Evolutionary conservation across 2,888 invertebrate genomes (phyloP), one percentile per base, ranked within the genome.

Genomic region (Cynaeus angustus): DNA sequence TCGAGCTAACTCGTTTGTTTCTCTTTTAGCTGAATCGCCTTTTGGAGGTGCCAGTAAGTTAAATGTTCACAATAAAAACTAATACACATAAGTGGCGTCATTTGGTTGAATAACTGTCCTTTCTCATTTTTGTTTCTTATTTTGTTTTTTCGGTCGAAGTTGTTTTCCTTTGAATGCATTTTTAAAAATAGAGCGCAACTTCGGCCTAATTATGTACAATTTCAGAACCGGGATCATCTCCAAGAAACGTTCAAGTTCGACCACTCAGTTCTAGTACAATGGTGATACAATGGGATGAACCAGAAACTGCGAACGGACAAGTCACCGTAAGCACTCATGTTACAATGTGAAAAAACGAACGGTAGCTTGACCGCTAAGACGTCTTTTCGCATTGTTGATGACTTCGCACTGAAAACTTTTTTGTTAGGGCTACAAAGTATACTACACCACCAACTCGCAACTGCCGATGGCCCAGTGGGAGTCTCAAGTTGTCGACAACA

Each of bases 201-300:
- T 28, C 46, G 1, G n/a, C 12, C 28, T 59, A 61, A 66, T 48
- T 41, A 0, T 0, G 14, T 10, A 9, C 66, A 72, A 75, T 83
- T 88, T 0, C 87, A 98, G 98, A 95, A 89, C 98, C 98, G 72
- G 97, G 97, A 80, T 95, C 96, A 81, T 95, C 98, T 61, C 99
- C 99, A 4, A 89, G 94, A 78, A 96, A 97, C 86, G 96, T 99
- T 41, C 94, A 95, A 88, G 98, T 96, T 59, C 90, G 96, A 61
- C 96, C 98, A 4, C 89, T 98, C 76, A 97, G 96, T 85, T 94
- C 97, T 61, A 96, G 94, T 83, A 97, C 98, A 37, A 96, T 99
- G 92, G 94, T 98, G 67, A 96, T 99, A 78, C 96, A 97, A 83
- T 99, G 99, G 99, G 95, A 96, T 80, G 97, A 97, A 83, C 99